Base-by-base conservation (phyloP, 2,113 vertebrate genomes). In the Notarius lentiginosus region DNA sequence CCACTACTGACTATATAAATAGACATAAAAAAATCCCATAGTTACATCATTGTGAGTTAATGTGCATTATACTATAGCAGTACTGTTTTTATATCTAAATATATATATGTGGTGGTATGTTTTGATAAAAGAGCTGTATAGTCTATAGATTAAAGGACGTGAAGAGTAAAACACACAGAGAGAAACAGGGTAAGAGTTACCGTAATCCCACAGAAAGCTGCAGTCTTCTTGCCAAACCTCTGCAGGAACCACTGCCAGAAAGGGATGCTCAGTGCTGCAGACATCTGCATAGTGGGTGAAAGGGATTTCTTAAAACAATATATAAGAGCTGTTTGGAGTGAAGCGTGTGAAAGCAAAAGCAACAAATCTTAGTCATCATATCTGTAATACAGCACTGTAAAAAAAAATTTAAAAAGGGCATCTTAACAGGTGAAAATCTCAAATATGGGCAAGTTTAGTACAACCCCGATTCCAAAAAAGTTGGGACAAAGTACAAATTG, bases 161-260 rank as follows among this genome's bases (percentile, higher is more conserved):
- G 47, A 76, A 15, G 14, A 49, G 41, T 75, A 72, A 72, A 72
- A 72, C 68, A 72, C 68, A 41, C 65, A 30, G 8, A 20, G 47
- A 77, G 6, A 18, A 27, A 55, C 1, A 56, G 79, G 2, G n/a
- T 41, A 79, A 80, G 2, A 84, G 96, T 96, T 94, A 98, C 98
- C 10, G 94, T 96, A 94, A 99, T 98, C 80, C 98, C 98, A 17
- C 95, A 96, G 82, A 94, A 96, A 3, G 98, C 97, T 1, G 97
- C 96, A 0, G 93, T 95, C 93, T 96, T 98, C 95, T 99, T 99
- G n/a, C 98, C 98, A 90, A 98, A 97, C 90, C 92, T 93, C 90
- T 97, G 94, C 81, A 99, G 95, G 82, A 97, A 96, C 96, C 97
- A 97, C 87, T 99, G 97, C 98, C 98, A 99, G 86, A 99, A 89